Base-by-base conservation (phyloP, 1,140 invertebrate species). In the Drosophila tani region DNA sequence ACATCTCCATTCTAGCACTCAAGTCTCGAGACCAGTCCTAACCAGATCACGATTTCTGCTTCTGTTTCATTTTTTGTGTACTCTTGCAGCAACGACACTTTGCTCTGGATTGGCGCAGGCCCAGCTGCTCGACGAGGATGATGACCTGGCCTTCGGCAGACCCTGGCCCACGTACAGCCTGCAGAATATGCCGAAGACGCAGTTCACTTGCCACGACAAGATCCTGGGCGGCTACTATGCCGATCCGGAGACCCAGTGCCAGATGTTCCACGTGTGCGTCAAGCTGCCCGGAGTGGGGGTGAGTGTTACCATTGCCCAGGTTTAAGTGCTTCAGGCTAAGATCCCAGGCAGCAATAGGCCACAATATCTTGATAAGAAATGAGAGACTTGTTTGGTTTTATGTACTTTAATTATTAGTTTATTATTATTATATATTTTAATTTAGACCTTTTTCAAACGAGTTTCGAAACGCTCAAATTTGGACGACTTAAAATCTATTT, bases 221-320 rank as follows among this genome's bases (percentile, higher is more conserved):
- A 97, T 97, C 79, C 94, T 97, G 21, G 97, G 97, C 68, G 97
- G 97, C 46, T 98, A 98, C 93, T 98, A 98, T 92, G 97, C 97
- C 14, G 97, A 98, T 93, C 95, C 96, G 1, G 97, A 98, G 93
- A 96, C 97, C 1, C 96, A 97, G 86, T 98, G 97, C 93, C 97
- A 98, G 93, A 96, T 98, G 94, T 98, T 98, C 93, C 97, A 98
- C 91, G 96, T 98, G 51, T 98, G 97, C 91, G 96, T 97, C 24
- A 96, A 96, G 88, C 96, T 97, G 27, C 95, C 96, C 15, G 96
- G 96, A 64, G 94, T 95, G 59, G 95, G 95, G 75, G 95, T 95
- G 93, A 95, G 94, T 94, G 55, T 60, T 79, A 9, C 21, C 21
- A 21, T 57, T 57, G 49, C 70, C 24, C n/a, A 17, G 32, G 32